Conservation (phyloP, 2,888 invertebrate genomes). For the Resseliella maxima region DNA sequence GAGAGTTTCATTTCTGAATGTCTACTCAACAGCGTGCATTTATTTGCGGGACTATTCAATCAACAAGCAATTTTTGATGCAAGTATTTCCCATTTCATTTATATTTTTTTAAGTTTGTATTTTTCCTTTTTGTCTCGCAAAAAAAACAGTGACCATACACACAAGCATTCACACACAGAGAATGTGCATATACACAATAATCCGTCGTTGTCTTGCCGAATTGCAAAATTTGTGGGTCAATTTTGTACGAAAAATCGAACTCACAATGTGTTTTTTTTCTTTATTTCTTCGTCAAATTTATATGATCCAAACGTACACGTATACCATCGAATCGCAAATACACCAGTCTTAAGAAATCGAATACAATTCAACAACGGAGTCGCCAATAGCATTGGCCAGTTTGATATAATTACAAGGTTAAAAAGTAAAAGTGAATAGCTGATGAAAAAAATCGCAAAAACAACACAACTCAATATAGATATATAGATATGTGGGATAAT, state of each 20-base stretch:
- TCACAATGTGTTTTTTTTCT: too few relatives aligned
- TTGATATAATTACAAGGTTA: conserved; percentile 17
- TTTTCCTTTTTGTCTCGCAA: background rate
- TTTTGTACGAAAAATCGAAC: too few relatives aligned
- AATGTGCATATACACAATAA: too few relatives aligned
- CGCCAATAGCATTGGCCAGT: background rate
- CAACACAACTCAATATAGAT: too few relatives aligned
- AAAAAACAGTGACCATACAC: too few relatives aligned
- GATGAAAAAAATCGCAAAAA: background rate
- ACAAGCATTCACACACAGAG: too few relatives aligned
- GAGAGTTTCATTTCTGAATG: background rate
- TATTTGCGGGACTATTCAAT: background rate
- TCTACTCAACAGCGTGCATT: background rate
- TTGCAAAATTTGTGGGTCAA: too few relatives aligned
- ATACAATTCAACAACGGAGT: background rate
- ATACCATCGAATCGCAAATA: background rate
- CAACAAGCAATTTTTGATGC: background rate
- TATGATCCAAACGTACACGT: too few relatives aligned
- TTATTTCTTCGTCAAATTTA: too few relatives aligned
- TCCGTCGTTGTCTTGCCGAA: too few relatives aligned
- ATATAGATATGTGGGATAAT: too few relatives aligned
- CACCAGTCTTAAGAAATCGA: too few relatives aligned
- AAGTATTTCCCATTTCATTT: background rate
- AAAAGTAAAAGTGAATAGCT: background rate
- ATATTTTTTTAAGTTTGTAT: background rate